Evolutionary conservation across 2,797 vertebrate species (phyloP).

Genomic region (Otus scops): DNA sequence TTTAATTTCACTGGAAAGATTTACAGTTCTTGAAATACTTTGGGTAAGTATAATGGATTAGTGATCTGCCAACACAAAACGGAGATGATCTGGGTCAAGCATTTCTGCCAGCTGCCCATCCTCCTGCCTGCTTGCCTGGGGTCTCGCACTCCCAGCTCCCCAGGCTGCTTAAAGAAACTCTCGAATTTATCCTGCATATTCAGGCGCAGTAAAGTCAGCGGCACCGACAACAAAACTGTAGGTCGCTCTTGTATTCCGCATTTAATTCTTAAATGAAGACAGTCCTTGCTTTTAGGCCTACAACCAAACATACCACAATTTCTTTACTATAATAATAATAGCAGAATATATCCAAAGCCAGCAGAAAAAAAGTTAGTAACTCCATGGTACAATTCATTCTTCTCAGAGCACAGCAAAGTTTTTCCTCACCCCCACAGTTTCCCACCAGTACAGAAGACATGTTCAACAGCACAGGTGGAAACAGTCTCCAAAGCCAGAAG

Average conservation of each 20-base stretch:
- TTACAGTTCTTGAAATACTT: background rate
- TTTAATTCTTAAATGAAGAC: background rate
- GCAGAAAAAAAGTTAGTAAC: background rate
- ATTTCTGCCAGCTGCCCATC: background rate
- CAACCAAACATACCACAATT: background rate
- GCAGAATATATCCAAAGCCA: background rate
- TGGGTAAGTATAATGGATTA: background rate
- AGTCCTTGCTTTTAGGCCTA: background rate
- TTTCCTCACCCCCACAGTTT: background rate
- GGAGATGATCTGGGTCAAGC: background rate
- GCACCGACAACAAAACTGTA: background rate
- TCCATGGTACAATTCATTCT: background rate
- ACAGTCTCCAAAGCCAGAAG: background rate
- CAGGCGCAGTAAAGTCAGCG: background rate
- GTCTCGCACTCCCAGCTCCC: background rate
- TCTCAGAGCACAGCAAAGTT: background rate
- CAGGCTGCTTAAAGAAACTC: background rate
- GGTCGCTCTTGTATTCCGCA: background rate
- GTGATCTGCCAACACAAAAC: fast-evolving
- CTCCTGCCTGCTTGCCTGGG: background rate
- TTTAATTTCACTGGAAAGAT: background rate
- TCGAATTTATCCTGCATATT: background rate
- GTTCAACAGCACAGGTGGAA: background rate
- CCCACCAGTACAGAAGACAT: background rate
- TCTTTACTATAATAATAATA: background rate